Evolutionary conservation across 2,888 invertebrate species (phyloP).

Genomic region (Agrotis puta): DNA sequence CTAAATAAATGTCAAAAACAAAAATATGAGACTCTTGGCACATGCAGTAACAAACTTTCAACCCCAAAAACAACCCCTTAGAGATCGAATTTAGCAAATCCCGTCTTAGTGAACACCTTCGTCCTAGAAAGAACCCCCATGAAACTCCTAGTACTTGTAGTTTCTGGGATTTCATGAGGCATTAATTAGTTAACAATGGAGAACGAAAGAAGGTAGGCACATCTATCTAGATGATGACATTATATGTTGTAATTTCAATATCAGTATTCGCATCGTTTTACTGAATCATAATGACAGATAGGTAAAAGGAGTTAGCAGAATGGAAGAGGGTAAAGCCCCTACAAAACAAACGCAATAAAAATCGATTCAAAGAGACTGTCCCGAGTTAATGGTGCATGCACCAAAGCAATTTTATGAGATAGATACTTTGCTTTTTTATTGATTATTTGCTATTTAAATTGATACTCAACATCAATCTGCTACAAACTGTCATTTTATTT

Average conservation of each 20-base stretch:
- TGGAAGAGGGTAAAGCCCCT: background rate
- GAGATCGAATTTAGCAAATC: too few relatives aligned
- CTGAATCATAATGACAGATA: conserved; percentile 19
- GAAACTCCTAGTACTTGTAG: too few relatives aligned
- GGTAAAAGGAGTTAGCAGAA: background rate
- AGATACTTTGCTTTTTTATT: background rate
- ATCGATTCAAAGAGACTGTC: conserved; percentile 21
- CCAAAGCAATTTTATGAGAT: conserved; percentile 7
- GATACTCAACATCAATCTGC: background rate
- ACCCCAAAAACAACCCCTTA: too few relatives aligned
- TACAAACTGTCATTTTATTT: conserved; percentile 3
- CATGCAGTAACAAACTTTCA: too few relatives aligned
- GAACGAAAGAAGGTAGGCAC: too few relatives aligned
- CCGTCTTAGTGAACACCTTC: too few relatives aligned
- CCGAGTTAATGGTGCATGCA: conserved; percentile 5
- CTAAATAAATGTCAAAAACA: too few relatives aligned
- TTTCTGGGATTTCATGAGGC: too few relatives aligned
- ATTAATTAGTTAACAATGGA: conserved; percentile 1
- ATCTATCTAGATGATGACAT: background rate
- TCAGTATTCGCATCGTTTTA: conserved; percentile 13
- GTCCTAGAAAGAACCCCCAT: too few relatives aligned
- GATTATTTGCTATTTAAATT: background rate
- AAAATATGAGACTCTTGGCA: too few relatives aligned
- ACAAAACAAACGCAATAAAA: conserved; percentile 18
- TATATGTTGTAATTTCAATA: conserved; percentile 8